A percentile compares a stretch with the other conserved stretches of the same genome.
These are phyloP conservation scores for Psittacus erithacus DNA, from an alignment of 2,113 vertebrate species.

Conservation along the genomic window DNA sequence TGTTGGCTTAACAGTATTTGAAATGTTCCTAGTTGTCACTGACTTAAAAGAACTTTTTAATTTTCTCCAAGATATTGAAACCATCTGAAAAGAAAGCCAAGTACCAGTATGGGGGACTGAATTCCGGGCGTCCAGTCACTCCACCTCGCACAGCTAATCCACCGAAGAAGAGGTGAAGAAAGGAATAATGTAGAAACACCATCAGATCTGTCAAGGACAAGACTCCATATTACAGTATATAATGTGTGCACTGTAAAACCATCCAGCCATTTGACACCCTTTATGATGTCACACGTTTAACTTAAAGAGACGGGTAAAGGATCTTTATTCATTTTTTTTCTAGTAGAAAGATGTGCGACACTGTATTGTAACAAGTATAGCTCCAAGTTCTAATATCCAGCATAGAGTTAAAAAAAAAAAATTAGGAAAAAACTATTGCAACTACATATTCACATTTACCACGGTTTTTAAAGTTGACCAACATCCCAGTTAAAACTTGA, in stretches of 20 bases:
- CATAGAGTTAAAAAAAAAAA: conserved; percentile 71
- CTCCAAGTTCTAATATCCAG: conserved; percentile 78
- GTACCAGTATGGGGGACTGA: conserved; percentile 94
- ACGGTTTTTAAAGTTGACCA: conserved; percentile 80
- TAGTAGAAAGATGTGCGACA: conserved; percentile 83
- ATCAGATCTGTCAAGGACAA: conserved; percentile 83
- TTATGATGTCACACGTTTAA: conserved; percentile 86
- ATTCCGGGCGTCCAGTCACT: conserved; percentile 90
- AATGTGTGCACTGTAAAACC: conserved; percentile 87
- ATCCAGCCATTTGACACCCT: conserved; percentile 86
- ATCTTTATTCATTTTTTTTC: conserved; percentile 82
- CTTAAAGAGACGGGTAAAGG: conserved; percentile 87
- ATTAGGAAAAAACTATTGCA: conserved; percentile 71
- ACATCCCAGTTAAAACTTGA: conserved; percentile 80
- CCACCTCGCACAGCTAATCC: conserved; percentile 92
- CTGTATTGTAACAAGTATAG: conserved; percentile 83
- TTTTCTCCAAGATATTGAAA: conserved; percentile 86
- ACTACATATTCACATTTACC: conserved; percentile 73
- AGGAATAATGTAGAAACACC: conserved; percentile 71
- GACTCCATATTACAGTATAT: conserved; percentile 80
- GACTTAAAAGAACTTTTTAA: conserved; percentile 27
- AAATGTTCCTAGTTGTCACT: neutral
- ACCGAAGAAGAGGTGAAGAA: conserved; percentile 95
- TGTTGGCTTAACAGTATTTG: neutral
- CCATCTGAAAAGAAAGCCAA: conserved; percentile 96